Evolutionary conservation across 2,113 vertebrate species (phyloP), one percentile per base, ranked within the genome.

Genomic region (Nanorana parkeri): DNA sequence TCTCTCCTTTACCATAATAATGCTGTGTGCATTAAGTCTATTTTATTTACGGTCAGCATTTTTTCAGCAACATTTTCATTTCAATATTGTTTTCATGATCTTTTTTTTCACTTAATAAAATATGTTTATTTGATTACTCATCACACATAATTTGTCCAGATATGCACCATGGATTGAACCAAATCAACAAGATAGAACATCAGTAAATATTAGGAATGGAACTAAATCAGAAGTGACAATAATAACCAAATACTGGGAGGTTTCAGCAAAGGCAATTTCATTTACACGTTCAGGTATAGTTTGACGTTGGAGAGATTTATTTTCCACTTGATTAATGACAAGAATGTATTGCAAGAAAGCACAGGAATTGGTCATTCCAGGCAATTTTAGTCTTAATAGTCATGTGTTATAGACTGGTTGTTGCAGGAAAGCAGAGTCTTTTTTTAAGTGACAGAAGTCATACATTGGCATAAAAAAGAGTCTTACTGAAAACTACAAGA

Each of bases 301-400:
- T 32, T 20, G 56, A 11, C n/a, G 54, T 29, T 72, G 51, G 69
- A 72, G 3, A 19, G 51, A 74, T 32, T 74, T 74, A 74, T 74
- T 74, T 58, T 74, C 52, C 71, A 58, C 52, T 21, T 74, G 71
- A 74, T 74, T 74, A 54, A 74, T 74, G 71, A 74, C 52, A 74
- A 74, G 24, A 28, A 58, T 5, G 54, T 58, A 72, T 52, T 29
- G 19, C 23, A 56, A 56, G 69, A 72, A 74, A 74, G 32, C 26
- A 58, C 17, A 58, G 32, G 24, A 74, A 74, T 74, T 15, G 20
- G 56, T 74, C 71, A 26, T 36, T 74, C 28, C 71, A 74, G 32
- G 8, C 28, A 73, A 58, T 55, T 32, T 19, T 58, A 28, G 10
- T 21, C 11, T 58, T 54, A 56, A n/a, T n/a, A n/a, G n/a, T n/a